Percentiles rank a stretch among this genome's conserved stretches.
phyloP scores from a whole-genome alignment of 2,888 invertebrate species.

The Micoletzkya japonica region DNA sequence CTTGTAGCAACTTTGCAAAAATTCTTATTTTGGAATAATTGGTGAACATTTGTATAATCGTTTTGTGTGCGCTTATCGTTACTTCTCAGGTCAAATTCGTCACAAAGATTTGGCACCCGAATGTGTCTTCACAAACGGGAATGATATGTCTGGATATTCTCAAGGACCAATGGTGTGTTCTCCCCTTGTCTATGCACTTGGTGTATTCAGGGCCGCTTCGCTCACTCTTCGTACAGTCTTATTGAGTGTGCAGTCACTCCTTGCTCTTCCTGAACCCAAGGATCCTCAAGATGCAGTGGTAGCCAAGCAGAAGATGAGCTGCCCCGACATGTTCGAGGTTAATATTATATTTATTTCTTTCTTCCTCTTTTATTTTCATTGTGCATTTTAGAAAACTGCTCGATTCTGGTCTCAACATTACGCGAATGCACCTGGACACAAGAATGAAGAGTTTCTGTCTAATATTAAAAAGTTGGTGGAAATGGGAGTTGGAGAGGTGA shows the following conservation, averaged over 20 bases:
- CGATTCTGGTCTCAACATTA: constrained; percentile 93
- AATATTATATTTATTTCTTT: neutral
- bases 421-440: constrained; percentile 80
- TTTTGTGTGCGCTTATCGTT: neutral
- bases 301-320: constrained; percentile 91
- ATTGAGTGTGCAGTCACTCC: constrained; percentile 88
- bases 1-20: neutral
- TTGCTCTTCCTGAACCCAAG: constrained; percentile 71
- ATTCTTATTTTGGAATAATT: neutral
- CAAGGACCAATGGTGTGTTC: constrained; percentile 73
- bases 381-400: constrained; percentile 75
- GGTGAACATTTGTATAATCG: neutral
- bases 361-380: neutral
- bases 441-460: constrained; percentile 78
- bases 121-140: constrained; percentile 93
- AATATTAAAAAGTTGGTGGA: constrained; percentile 86
- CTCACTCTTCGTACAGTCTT: constrained; percentile 94
- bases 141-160: constrained; percentile 98
- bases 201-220: constrained; percentile 82
- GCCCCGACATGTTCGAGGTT: constrained; percentile 78
- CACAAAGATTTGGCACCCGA: constrained; percentile 99
- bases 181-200: neutral
- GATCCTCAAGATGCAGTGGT: constrained; percentile 82
- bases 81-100: constrained; percentile 83
- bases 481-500: constrained; percentile 86